Evolutionary conservation across 2,888 invertebrate species (phyloP).

Genomic region (Andrena chrysosceles): DNA sequence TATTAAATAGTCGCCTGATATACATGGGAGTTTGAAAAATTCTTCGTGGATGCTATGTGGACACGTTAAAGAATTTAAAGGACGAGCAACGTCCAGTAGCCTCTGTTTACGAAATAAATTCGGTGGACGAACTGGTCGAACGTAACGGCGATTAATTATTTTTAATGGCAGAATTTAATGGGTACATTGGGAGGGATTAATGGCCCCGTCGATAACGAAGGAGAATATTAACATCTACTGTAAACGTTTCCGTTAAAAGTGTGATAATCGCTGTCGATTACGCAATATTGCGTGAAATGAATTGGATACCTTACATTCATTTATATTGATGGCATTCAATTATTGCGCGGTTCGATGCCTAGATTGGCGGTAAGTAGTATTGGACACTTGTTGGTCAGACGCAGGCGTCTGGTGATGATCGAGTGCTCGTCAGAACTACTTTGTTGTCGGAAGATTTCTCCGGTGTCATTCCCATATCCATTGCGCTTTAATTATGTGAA

Average conservation of each 20-base stretch:
- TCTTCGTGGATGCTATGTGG: too few species aligned
- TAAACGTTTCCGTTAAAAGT: background rate
- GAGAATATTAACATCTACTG: slow-evolving; percentile 25
- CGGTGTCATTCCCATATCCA: too few species aligned
- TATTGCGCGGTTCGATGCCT: background rate
- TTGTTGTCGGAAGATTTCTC: slow-evolving; percentile 6
- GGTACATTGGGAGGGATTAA: background rate
- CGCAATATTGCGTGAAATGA: background rate
- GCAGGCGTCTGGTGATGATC: background rate
- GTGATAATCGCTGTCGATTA: background rate
- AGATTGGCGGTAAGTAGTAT: slow-evolving; percentile 42
- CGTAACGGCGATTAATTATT: slow-evolving; percentile 25
- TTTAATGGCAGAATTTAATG: slow-evolving; percentile 27
- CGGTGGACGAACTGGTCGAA: background rate
- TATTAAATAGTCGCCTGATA: background rate
- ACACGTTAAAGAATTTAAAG: too few species aligned
- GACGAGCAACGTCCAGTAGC: background rate
- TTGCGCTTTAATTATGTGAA: too few species aligned
- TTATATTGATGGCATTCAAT: background rate
- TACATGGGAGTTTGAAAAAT: too few species aligned
- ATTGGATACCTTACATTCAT: background rate
- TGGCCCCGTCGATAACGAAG: slow-evolving; percentile 21
- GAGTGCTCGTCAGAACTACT: background rate
- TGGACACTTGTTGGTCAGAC: slow-evolving; percentile 55
- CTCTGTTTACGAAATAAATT: slow-evolving; percentile 1